Percentiles rank a stretch among this genome's conserved stretches.
These are phyloP conservation scores for Oreotragus oreotragus DNA, from an alignment of 2,113 vertebrate genomes.

Conservation along the genomic window DNA sequence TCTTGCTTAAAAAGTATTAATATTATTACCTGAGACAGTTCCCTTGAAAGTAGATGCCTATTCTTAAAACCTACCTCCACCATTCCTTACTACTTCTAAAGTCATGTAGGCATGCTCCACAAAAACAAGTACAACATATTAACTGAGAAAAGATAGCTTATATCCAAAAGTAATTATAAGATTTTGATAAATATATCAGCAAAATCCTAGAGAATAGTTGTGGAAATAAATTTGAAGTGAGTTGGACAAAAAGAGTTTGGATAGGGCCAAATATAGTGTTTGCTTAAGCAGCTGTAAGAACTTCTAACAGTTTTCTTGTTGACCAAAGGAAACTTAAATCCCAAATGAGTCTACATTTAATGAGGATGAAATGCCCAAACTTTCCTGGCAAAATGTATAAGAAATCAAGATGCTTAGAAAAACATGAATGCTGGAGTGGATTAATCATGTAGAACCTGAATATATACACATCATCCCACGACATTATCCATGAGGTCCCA, in stretches of 20 bases:
- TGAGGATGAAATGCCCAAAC: neutral
- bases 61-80: neutral
- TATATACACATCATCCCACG: neutral
- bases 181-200: conserved; percentile 6
- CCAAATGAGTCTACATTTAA: conserved; percentile 15
- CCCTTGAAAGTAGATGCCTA: neutral
- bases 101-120: neutral
- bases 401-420: conserved; percentile 18
- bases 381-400: neutral
- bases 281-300: conserved; percentile 6
- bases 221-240: conserved; percentile 4
- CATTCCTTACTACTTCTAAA: neutral
- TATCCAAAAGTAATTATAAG: neutral
- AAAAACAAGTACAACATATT: neutral
- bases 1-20: neutral
- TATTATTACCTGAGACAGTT: neutral
- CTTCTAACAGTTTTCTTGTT: neutral
- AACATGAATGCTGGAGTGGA: neutral
- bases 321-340: neutral
- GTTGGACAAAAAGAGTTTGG: neutral
- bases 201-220: neutral
- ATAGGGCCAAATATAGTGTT: neutral
- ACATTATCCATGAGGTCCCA: neutral
- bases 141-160: neutral
- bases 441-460: neutral